These are phyloP conservation scores for Epiperipatus broadwayi DNA, from an alignment of 2,888 invertebrate species.

Conservation along the genomic window DNA sequence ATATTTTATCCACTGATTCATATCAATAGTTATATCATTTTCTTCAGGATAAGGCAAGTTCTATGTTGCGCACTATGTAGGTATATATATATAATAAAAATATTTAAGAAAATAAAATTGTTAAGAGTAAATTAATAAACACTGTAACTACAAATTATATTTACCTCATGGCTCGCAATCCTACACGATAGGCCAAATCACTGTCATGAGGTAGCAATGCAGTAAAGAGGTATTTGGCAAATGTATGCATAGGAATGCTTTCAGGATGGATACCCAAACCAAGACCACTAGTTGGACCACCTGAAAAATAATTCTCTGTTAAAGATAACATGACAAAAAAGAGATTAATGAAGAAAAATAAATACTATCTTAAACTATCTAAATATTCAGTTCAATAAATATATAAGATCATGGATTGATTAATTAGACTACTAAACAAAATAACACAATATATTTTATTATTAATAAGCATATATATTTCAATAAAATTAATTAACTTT, in stretches of 20 bases:
- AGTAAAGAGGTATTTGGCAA: constrained; percentile 57
- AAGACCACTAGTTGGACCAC: constrained; percentile 55
- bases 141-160: too few relatives aligned
- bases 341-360: constrained; percentile 6
- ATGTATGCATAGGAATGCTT: constrained; percentile 64
- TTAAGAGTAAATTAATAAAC: too few relatives aligned
- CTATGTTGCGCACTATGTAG: too few relatives aligned
- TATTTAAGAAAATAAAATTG: too few relatives aligned
- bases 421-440: not conserved
- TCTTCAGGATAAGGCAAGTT: too few relatives aligned
- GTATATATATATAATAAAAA: too few relatives aligned
- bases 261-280: constrained; percentile 55
- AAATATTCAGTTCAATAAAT: not conserved
- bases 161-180: constrained; percentile 51
- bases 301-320: constrained; percentile 19
- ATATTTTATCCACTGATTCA: too few relatives aligned
- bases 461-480: too few relatives aligned
- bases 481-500: too few relatives aligned
- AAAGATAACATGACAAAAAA: constrained; percentile 6
- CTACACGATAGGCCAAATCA: constrained; percentile 57
- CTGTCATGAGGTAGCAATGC: constrained; percentile 51
- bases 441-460: too few relatives aligned
- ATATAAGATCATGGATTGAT: not conserved
- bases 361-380: not conserved
- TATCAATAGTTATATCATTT: too few relatives aligned